Percentiles rank a stretch among this genome's conserved stretches.
phyloP scores from a whole-genome alignment of 37 sponge, comb jelly and placozoan genomes.

The Ianthella basta region DNA sequence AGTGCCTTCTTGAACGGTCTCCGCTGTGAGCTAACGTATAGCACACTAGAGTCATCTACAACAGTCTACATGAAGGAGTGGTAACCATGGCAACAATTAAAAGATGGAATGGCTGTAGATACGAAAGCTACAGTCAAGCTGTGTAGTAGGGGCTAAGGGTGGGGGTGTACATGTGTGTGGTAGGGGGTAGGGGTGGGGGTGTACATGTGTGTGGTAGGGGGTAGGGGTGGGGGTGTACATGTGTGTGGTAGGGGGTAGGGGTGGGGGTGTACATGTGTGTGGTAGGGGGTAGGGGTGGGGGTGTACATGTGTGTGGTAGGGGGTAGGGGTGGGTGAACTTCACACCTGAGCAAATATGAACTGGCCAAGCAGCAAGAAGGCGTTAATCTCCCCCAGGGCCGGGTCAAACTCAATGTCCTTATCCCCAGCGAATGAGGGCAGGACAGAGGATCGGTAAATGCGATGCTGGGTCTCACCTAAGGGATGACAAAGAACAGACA shows the following conservation, averaged over 20 bases:
- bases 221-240: neutral
- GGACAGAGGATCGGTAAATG: neutral
- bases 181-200: neutral
- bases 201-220: too few species aligned
- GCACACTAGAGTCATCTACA: neutral
- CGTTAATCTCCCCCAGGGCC: conserved; percentile 47
- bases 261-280: neutral
- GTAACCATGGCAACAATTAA: too few species aligned
- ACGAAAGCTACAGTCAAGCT: too few species aligned
- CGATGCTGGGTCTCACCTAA: neutral
- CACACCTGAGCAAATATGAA: conserved; percentile 69
- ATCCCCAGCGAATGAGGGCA: neutral
- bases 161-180: neutral
- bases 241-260: neutral
- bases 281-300: neutral
- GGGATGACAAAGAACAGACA: too few species aligned
- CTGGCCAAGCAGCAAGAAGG: conserved; percentile 44
- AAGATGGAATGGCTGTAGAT: too few species aligned
- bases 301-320: neutral
- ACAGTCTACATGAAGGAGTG: too few species aligned
- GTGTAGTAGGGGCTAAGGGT: neutral
- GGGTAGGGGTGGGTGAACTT: too few species aligned
- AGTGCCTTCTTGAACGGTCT: conserved; percentile 9
- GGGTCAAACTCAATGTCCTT: conserved; percentile 58
- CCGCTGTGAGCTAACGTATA: neutral